phyloP scores from a whole-genome alignment of 2,797 vertebrate species.

The Pristis pectinata region DNA sequence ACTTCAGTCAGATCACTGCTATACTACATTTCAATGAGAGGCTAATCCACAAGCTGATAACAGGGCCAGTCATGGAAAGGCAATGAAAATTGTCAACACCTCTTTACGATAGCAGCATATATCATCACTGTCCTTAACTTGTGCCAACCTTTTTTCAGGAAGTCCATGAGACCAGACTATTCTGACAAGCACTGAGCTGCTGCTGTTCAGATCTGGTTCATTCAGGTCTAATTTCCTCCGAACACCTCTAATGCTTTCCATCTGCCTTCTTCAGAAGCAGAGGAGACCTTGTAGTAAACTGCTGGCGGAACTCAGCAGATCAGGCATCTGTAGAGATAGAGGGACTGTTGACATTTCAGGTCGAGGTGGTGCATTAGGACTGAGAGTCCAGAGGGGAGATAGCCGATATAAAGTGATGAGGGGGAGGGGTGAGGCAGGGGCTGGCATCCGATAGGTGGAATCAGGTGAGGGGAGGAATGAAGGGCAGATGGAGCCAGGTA shows the following conservation, averaged over 20 bases:
- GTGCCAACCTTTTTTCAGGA: not conserved
- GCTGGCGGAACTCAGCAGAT: too few species aligned
- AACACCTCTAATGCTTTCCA: not conserved
- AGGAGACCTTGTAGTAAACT: not conserved
- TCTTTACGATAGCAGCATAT: not conserved
- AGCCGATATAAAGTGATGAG: too few species aligned
- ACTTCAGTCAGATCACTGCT: not conserved
- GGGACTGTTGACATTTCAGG: too few species aligned
- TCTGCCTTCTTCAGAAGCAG: not conserved
- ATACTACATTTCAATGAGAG: not conserved
- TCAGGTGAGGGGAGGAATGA: too few species aligned
- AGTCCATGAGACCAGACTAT: not conserved
- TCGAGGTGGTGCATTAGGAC: too few species aligned
- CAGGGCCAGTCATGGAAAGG: not conserved
- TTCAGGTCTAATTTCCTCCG: not conserved
- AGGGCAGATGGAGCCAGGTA: too few species aligned
- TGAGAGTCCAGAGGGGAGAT: too few species aligned
- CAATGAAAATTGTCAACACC: not conserved
- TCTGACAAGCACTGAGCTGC: not conserved
- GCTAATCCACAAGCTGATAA: not conserved
- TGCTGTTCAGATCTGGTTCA: not conserved
- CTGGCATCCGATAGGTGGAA: too few species aligned
- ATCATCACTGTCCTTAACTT: not conserved
- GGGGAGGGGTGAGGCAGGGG: too few species aligned
- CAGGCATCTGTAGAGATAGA: too few species aligned